Conservation (phyloP, 2,888 invertebrate species). For the Volucella inanis region DNA sequence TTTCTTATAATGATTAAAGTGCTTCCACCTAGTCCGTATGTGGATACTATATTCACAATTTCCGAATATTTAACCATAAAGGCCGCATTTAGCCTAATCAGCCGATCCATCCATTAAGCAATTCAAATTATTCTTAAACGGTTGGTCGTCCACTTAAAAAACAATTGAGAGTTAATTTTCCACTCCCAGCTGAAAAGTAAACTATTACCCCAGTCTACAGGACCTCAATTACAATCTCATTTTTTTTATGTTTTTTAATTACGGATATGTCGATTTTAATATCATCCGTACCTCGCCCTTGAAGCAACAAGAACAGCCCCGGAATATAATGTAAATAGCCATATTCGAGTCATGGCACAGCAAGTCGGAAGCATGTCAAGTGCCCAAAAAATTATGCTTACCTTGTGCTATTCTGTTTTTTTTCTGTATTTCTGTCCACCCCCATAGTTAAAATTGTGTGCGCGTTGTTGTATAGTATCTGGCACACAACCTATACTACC, state of each 20-base stretch:
- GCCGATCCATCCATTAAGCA: too few species aligned
- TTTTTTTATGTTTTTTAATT: slow-evolving; percentile 46
- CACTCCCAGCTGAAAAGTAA: slow-evolving; percentile 31
- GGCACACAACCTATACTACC: slow-evolving; percentile 6
- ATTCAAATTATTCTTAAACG: slow-evolving; percentile 30
- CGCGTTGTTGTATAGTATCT: background rate
- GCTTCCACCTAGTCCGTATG: slow-evolving; percentile 13
- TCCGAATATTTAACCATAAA: slow-evolving; percentile 33
- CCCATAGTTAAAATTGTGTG: slow-evolving; percentile 33
- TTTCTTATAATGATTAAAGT: slow-evolving; percentile 48
- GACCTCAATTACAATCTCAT: slow-evolving; percentile 55
- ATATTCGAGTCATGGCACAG: slow-evolving; percentile 41
- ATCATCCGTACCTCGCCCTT: slow-evolving; percentile 9
- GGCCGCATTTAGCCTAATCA: background rate
- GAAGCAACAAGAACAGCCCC: slow-evolving; percentile 9
- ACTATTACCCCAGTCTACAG: slow-evolving; percentile 45
- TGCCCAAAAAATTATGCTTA: slow-evolving; percentile 56
- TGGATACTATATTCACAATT: background rate
- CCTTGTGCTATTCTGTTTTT: slow-evolving; percentile 45
- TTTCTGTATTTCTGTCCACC: slow-evolving; percentile 39
- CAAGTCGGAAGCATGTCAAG: slow-evolving; percentile 60
- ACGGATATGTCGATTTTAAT: slow-evolving; percentile 34
- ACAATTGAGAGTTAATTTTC: slow-evolving; percentile 71
- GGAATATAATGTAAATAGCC: slow-evolving; percentile 49
- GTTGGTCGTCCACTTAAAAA: slow-evolving; percentile 65